Percentiles rank a stretch among this genome's conserved stretches.
phyloP scores from a whole-genome alignment of 2,797 vertebrate genomes.

The Sebastes iracundus region DNA sequence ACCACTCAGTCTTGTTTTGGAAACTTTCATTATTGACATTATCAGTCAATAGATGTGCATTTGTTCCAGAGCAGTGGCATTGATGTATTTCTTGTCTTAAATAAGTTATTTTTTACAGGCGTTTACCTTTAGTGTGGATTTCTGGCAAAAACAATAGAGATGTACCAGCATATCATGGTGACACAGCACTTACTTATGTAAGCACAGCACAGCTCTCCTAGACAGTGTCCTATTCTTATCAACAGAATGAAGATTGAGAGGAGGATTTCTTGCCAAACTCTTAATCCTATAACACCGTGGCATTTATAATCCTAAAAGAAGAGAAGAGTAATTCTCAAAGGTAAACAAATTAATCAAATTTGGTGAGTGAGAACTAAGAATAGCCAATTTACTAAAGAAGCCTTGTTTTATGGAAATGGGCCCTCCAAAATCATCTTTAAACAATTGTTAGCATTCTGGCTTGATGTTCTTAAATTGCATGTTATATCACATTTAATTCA shows the following conservation, averaged over 20 bases:
- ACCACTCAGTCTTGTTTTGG: background rate
- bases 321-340: background rate
- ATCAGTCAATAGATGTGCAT: constrained; percentile 1
- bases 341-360: background rate
- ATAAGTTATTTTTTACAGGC: background rate
- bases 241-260: background rate
- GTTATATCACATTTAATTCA: constrained; percentile 12
- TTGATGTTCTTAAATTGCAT: background rate
- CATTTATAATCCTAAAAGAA: background rate
- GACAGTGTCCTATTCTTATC: background rate
- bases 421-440: background rate
- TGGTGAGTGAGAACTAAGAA: background rate
- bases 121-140: background rate
- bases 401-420: background rate
- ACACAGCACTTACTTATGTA: background rate
- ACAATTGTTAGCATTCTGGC: background rate
- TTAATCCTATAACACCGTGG: background rate
- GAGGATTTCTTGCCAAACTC: background rate
- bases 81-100: background rate
- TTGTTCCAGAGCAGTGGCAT: background rate
- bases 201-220: background rate
- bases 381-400: background rate
- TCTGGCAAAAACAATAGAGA: background rate
- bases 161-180: background rate
- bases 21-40: constrained; percentile 1